These are phyloP conservation scores for Cremastinae sp. DNA, from an alignment of 2,888 invertebrate species.

Conservation along the genomic window DNA sequence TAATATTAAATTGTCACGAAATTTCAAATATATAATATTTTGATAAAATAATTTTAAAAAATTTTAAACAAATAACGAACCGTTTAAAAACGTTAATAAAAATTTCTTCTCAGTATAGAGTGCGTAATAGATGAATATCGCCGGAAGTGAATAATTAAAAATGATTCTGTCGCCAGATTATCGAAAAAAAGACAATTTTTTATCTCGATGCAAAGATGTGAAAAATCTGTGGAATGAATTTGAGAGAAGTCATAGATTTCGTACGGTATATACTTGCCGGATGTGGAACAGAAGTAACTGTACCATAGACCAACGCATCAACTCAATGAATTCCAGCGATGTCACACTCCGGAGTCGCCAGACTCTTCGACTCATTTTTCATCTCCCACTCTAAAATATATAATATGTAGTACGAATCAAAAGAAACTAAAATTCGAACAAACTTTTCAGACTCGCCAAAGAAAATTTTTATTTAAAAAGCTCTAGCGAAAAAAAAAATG, in stretches of 20 bases:
- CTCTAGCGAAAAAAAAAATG: background rate
- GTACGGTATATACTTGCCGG: constrained; percentile 44
- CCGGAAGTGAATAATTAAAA: too few species aligned
- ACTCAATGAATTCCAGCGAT: constrained; percentile 53
- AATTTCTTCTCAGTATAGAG: too few species aligned
- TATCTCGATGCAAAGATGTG: background rate
- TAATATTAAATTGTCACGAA: too few species aligned
- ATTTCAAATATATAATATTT: too few species aligned
- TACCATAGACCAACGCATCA: constrained; percentile 48
- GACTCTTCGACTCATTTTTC: constrained; percentile 13
- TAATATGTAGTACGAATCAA: background rate
- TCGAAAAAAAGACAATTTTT: too few species aligned
- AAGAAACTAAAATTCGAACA: constrained; percentile 1
- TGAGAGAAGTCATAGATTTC: constrained; percentile 20
- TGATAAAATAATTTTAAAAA: too few species aligned
- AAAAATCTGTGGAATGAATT: constrained; percentile 13
- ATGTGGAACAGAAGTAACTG: constrained; percentile 61
- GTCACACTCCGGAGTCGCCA: constrained; percentile 44
- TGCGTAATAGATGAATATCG: too few species aligned
- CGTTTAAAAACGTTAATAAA: too few species aligned
- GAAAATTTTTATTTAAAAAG: background rate
- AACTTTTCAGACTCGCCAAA: background rate
- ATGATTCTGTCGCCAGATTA: too few species aligned
- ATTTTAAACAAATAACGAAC: too few species aligned
- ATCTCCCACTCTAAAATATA: background rate